Base-by-base conservation (phyloP, 1,140 invertebrate genomes). In the Leptinotarsa lineolata region DNA sequence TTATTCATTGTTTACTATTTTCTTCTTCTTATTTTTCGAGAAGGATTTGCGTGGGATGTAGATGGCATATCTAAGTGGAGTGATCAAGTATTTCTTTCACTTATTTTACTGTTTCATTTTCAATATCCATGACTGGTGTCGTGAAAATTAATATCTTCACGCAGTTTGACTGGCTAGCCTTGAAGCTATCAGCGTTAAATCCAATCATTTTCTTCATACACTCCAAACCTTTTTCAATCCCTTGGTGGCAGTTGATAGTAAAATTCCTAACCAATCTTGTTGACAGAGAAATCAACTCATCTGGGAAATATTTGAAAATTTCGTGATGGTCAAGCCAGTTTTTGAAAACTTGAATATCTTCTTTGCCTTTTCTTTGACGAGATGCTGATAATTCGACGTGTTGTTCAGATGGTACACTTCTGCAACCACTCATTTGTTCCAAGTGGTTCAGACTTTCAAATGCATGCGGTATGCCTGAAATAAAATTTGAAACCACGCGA, bases 391-490 rank as follows among this genome's bases (percentile, higher is more conserved):
- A 66, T 58, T 82, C 79, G 18, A 77, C 75, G 66, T 82, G 81
- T 68, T 83, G 80, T 15, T 82, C 80, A 11, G 70, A 68, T 11
- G 81, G 72, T n/a, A n/a, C 20, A 82, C 70, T 69, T 39, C 78
- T 84, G 77, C 12, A 82, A 39, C 68, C 54, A 67, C 8, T 21
- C 15, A 67, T 39, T 18, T 67, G 8, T 39, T 67, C 65, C 22
- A 67, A 67, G 8, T 67, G 8, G 5, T 67, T 21, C n/a, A 67
- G 22, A 8, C 6, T 18, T n/a, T 67, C 65, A 18, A 67, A 67
- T 11, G 22, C 24, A 67, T 67, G 48, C 15, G 67, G 67, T 39
- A 48, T 60, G 76, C 58, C 15, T 39, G 73, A 18, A 70, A 70
- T 70, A 16, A 44, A 74, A 16, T 20, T 5, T 16, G 66, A 21